These are phyloP conservation scores for Stegodyphus dumicola DNA, from an alignment of 1,140 invertebrate genomes.

Conservation along the genomic window DNA sequence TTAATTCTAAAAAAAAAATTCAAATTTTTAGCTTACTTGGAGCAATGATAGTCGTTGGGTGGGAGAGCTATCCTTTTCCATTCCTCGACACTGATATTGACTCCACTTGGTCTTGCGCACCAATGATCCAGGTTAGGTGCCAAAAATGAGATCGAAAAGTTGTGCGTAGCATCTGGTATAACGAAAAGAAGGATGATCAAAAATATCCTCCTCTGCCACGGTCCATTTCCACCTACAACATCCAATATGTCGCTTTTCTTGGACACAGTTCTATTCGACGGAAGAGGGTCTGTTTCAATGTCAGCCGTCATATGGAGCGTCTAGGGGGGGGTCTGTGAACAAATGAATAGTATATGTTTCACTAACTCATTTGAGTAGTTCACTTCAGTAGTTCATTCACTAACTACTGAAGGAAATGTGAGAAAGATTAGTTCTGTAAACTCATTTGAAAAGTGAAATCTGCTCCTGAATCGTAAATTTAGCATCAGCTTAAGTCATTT, in stretches of 20 bases:
- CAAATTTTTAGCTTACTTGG: not conserved
- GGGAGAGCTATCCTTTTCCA: constrained; percentile 16
- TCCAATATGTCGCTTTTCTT: constrained; percentile 21
- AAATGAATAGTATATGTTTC: no score
- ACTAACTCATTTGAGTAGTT: no score
- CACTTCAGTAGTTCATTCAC: no score
- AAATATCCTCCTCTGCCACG: constrained; percentile 40
- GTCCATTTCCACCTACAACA: constrained; percentile 22
- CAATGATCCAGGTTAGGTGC: constrained; percentile 50
- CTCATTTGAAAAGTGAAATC: no score
- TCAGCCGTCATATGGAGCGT: constrained; percentile 24
- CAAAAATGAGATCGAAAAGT: constrained; percentile 44
- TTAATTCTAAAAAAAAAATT: no score
- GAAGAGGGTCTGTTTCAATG: constrained; percentile 22
- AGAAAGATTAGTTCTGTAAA: no score
- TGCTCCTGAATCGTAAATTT: no score
- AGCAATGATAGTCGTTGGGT: constrained; percentile 12
- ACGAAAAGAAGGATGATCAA: constrained; percentile 20
- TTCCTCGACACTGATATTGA: constrained; percentile 22
- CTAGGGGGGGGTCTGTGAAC: not conserved
- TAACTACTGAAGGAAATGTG: no score
- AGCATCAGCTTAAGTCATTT: no score
- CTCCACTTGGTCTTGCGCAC: constrained; percentile 30
- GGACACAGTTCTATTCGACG: not conserved
- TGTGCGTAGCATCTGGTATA: constrained; percentile 34